These are phyloP conservation scores for Zoanthus gigantus DNA, from an alignment of 92 coral and sea anemone genomes.

Conservation along the genomic window DNA sequence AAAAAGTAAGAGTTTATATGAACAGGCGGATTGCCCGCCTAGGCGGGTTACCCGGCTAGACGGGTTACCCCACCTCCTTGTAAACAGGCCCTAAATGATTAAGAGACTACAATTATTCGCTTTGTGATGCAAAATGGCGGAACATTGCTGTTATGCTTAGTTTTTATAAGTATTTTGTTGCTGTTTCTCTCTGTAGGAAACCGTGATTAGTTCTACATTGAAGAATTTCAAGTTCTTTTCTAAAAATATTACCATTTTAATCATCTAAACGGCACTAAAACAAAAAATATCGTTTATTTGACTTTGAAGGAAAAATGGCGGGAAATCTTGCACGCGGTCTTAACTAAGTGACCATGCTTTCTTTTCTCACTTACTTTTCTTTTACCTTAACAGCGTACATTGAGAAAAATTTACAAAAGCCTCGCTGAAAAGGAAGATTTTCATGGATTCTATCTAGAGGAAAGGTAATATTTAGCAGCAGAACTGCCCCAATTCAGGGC, in stretches of 20 bases:
- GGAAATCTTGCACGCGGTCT: neutral
- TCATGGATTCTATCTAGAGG: slow-evolving; percentile 48
- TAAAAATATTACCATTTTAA: neutral
- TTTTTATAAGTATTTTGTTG: neutral
- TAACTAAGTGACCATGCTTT: neutral
- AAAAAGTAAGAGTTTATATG: too few species aligned
- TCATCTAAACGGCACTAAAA: neutral
- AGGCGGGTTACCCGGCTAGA: too few species aligned
- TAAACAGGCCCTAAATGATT: slow-evolving; percentile 10
- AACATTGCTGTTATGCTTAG: slow-evolving; percentile 36
- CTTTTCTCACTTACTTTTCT: neutral
- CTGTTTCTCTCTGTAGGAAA: neutral
- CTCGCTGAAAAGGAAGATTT: slow-evolving; percentile 52
- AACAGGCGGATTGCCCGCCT: too few species aligned
- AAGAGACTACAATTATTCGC: slow-evolving; percentile 4
- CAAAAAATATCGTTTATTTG: neutral
- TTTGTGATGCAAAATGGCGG: slow-evolving; percentile 47
- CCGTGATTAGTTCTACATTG: neutral
- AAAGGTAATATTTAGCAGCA: slow-evolving; percentile 52
- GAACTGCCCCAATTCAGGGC: slow-evolving; percentile 34
- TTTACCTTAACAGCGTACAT: slow-evolving; percentile 30
- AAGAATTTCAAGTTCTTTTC: neutral
- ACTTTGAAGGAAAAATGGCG: neutral
- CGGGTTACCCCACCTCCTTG: too few species aligned
- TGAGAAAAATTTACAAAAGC: slow-evolving; percentile 39